Conservation (phyloP, 2,888 invertebrate genomes). For the Exocentrus adspersus region DNA sequence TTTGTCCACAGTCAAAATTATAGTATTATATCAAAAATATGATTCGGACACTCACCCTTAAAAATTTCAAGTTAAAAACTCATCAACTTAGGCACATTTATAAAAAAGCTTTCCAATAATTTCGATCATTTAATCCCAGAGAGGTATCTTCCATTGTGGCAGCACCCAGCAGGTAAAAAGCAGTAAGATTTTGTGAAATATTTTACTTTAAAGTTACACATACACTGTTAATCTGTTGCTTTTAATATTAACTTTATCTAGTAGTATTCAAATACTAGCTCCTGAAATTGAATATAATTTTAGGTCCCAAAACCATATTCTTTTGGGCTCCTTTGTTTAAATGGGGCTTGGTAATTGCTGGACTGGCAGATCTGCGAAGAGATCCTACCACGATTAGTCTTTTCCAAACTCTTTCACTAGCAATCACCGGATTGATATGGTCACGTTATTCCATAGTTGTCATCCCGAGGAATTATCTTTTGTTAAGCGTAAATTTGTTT, state of each 20-base stretch:
- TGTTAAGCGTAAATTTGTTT: slow-evolving; percentile 93
- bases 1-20: background rate
- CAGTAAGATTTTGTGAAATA: too few relatives aligned
- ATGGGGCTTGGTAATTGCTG: slow-evolving; percentile 78
- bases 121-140: slow-evolving; percentile 28
- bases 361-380: slow-evolving; percentile 74
- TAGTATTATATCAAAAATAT: background rate
- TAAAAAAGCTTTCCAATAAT: slow-evolving; percentile 4
- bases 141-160: slow-evolving; percentile 25
- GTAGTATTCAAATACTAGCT: background rate
- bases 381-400: slow-evolving; percentile 87
- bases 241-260: background rate
- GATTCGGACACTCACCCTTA: background rate
- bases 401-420: slow-evolving; percentile 81
- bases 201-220: too few relatives aligned
- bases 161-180: slow-evolving; percentile 31
- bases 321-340: slow-evolving; percentile 97
- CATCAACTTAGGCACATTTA: background rate
- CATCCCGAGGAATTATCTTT: slow-evolving; percentile 90
- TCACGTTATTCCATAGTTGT: slow-evolving; percentile 92
- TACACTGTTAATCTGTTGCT: background rate
- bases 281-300: background rate
- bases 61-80: background rate
- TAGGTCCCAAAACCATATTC: slow-evolving; percentile 95
- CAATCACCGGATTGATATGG: slow-evolving; percentile 90